Conservation (phyloP, 2,113 vertebrate genomes). For the Thunnus maccoyii region DNA sequence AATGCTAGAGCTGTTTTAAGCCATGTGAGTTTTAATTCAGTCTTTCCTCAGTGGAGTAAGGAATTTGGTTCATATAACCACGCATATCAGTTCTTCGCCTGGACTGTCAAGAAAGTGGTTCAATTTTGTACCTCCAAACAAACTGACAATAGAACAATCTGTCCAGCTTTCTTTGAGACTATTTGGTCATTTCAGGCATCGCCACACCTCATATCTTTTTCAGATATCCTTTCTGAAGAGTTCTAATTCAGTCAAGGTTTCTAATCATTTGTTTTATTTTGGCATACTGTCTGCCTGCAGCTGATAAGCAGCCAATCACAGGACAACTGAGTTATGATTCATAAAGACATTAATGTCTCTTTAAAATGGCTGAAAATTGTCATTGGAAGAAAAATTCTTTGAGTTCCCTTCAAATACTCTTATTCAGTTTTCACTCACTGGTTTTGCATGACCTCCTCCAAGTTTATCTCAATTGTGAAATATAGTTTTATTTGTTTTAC, state of each 20-base stretch:
- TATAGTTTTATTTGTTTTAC: constrained; percentile 48
- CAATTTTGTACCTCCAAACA: not conserved
- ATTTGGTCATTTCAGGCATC: not conserved
- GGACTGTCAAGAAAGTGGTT: not conserved
- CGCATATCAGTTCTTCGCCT: not conserved
- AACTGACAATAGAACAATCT: constrained; percentile 15
- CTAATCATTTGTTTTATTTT: constrained; percentile 17
- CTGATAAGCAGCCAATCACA: constrained; percentile 6
- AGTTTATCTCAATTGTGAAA: not conserved
- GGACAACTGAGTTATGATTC: not conserved
- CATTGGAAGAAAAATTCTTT: not conserved
- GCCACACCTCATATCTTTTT: not conserved
- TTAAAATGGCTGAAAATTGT: not conserved
- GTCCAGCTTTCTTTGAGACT: not conserved
- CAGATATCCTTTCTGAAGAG: not conserved
- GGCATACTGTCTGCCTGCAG: not conserved
- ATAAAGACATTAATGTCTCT: not conserved
- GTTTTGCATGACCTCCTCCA: constrained; percentile 20
- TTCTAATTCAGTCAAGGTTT: not conserved
- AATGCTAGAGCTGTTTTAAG: not conserved
- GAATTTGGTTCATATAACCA: not conserved
- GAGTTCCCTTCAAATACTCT: not conserved
- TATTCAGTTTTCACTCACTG: not conserved
- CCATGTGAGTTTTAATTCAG: not conserved
- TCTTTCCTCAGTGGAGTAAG: not conserved